phyloP scores from a whole-genome alignment of 2,888 invertebrate species.

The Chydorus sphaericus region DNA sequence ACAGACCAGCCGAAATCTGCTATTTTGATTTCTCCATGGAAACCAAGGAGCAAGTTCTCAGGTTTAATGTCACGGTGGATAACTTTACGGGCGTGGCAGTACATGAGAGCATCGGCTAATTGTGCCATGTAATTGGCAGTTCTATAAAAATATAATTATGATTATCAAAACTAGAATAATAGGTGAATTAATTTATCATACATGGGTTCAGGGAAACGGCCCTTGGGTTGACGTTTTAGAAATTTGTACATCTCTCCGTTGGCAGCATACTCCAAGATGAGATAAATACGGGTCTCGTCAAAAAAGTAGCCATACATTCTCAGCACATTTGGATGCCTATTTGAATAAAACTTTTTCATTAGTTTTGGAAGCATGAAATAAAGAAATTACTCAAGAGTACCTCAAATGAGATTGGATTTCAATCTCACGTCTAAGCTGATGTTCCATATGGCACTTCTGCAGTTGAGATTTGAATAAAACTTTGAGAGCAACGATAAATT shows the following conservation, averaged over 20 bases:
- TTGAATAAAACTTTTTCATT: not conserved
- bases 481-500: constrained; percentile 69
- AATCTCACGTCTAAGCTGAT: constrained; percentile 88
- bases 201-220: constrained; percentile 55
- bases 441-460: constrained; percentile 68
- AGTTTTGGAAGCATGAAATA: not conserved
- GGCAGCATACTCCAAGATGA: constrained; percentile 89
- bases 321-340: constrained; percentile 71
- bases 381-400: not conserved
- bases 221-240: constrained; percentile 50
- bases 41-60: constrained; percentile 77
- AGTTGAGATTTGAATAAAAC: constrained; percentile 85
- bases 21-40: constrained; percentile 75
- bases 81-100: constrained; percentile 69
- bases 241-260: constrained; percentile 58
- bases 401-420: constrained; percentile 90
- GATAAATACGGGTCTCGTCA: constrained; percentile 78
- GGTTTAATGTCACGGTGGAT: constrained; percentile 78
- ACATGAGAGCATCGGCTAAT: constrained; percentile 69
- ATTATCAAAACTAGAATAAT: not conserved
- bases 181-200: not conserved
- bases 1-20: constrained; percentile 99
- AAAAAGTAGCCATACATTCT: constrained; percentile 90
- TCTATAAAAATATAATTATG: constrained; percentile 24
- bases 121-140: constrained; percentile 70